Percentiles rank a stretch among this genome's conserved stretches.
phyloP scores from a whole-genome alignment of 2,797 vertebrate genomes.

The Uromys caudimaculatus region DNA sequence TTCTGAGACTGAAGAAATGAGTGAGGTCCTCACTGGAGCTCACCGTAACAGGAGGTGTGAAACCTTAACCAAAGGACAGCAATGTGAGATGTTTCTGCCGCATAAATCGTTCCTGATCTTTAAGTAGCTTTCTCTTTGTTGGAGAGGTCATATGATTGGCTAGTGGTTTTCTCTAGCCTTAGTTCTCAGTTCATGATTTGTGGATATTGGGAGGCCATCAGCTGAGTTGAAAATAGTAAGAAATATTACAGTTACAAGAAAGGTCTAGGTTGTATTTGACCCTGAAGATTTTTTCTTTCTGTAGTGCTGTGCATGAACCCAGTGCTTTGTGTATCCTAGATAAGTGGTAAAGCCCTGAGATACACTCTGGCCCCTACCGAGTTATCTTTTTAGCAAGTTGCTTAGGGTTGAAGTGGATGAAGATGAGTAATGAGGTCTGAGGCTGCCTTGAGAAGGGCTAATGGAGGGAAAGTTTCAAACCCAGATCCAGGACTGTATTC shows the following conservation, averaged over 20 bases:
- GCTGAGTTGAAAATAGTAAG: not conserved
- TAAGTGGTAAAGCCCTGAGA: too few relatives aligned
- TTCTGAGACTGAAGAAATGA: not conserved
- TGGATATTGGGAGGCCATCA: not conserved
- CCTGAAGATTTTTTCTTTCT: not conserved
- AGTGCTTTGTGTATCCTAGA: not conserved
- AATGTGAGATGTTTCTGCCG: not conserved
- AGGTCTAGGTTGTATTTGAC: not conserved
- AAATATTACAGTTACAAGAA: not conserved
- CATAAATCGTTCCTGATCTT: not conserved
- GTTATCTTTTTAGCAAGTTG: not conserved
- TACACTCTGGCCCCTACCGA: not conserved
- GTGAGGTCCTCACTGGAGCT: not conserved
- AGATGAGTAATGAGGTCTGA: not conserved
- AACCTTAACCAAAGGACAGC: not conserved
- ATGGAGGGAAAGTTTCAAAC: not conserved
- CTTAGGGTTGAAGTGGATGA: not conserved
- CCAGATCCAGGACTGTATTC: not conserved
- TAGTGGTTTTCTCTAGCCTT: not conserved
- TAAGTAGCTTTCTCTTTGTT: not conserved
- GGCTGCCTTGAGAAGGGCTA: not conserved
- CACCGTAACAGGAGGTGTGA: not conserved
- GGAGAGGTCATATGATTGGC: not conserved
- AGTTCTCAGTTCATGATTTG: not conserved
- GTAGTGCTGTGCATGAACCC: not conserved